Evolutionary conservation across 2,797 vertebrate genomes (phyloP).

Genomic region (Crocodylus rhombifer): DNA sequence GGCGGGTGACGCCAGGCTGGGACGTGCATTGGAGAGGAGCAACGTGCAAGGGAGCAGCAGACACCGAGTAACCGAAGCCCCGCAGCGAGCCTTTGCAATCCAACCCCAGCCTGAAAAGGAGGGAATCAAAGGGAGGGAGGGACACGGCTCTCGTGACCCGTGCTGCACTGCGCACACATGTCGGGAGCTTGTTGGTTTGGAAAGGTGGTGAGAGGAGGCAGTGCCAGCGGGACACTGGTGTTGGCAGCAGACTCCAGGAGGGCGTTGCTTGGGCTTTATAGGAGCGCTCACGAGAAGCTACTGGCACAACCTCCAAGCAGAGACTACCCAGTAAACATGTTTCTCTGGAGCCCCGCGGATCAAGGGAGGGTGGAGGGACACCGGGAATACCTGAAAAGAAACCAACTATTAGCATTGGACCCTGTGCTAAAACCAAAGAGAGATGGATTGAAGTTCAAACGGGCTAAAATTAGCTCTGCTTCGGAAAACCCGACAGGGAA

Average conservation of each 20-base stretch:
- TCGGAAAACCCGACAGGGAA: neutral
- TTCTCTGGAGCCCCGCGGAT: neutral
- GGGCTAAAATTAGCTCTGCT: neutral
- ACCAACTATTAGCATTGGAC: accelerated
- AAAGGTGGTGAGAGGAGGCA: neutral
- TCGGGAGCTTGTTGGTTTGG: neutral
- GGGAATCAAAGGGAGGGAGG: neutral
- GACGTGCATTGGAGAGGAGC: too few species aligned
- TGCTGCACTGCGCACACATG: neutral
- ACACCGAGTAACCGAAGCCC: neutral
- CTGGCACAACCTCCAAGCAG: neutral
- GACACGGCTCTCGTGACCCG: neutral
- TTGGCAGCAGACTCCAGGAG: neutral
- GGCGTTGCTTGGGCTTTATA: neutral
- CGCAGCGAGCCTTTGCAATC: neutral
- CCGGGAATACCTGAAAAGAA: neutral
- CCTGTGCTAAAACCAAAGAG: neutral
- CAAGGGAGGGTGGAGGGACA: neutral
- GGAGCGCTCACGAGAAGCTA: neutral
- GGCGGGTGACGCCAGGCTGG: too few species aligned
- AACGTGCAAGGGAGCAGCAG: too few species aligned
- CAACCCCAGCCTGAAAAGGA: neutral
- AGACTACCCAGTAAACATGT: neutral
- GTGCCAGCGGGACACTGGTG: accelerated
- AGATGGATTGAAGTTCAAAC: neutral